These are phyloP conservation scores for Hydrophis major DNA, from an alignment of 2,797 vertebrate species.

Conservation along the genomic window DNA sequence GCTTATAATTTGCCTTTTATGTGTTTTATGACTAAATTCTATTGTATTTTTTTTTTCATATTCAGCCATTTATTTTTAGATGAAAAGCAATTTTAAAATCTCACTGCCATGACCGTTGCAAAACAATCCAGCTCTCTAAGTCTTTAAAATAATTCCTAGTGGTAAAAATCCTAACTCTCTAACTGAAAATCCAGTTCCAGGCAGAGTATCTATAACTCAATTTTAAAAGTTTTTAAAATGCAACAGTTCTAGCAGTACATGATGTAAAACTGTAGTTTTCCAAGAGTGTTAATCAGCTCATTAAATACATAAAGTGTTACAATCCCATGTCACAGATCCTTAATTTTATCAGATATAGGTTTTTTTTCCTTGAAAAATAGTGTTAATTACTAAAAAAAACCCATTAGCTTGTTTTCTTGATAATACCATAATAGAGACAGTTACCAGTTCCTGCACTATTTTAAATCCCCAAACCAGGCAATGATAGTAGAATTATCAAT, in stretches of 20 bases:
- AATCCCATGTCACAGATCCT: slow-evolving; percentile 38
- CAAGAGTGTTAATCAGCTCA: slow-evolving; percentile 25
- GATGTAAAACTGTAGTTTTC: slow-evolving; percentile 25
- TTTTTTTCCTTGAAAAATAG: slow-evolving; percentile 3
- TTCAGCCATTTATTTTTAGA: not conserved
- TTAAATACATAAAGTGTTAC: slow-evolving; percentile 35
- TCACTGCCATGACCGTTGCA: not conserved
- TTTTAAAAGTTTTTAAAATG: not conserved
- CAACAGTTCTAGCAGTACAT: not conserved
- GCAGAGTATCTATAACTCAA: not conserved
- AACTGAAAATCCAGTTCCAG: not conserved
- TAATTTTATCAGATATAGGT: slow-evolving; percentile 31
- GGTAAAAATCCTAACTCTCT: not conserved
- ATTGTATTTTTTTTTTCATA: not conserved
- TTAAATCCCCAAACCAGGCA: not conserved
- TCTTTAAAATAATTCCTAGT: not conserved
- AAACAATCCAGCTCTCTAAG: not conserved
- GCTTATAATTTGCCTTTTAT: not conserved
- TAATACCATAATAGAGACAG: not conserved
- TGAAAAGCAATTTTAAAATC: not conserved
- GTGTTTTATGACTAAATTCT: not conserved
- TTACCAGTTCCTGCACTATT: not conserved
- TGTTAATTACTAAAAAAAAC: slow-evolving; percentile 11
- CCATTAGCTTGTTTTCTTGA: not conserved
- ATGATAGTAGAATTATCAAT: not conserved